These are phyloP conservation scores for Synanthedon vespiformis DNA, from an alignment of 2,888 invertebrate genomes.

Conservation along the genomic window DNA sequence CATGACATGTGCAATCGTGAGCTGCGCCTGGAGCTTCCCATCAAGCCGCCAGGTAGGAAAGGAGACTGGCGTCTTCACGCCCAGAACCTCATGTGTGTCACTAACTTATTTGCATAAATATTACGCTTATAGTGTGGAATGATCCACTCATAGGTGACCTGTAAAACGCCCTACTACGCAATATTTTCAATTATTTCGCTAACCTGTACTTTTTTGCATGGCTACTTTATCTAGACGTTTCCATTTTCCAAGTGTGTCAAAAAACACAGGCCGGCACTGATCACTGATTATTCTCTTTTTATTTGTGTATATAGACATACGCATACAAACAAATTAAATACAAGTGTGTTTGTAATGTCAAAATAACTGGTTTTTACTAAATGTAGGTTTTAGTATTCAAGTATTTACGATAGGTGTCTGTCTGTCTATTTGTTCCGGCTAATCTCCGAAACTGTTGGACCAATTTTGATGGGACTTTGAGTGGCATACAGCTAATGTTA, in stretches of 20 bases:
- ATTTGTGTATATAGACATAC: not conserved
- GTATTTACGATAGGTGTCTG: no score
- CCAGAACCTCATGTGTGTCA: slow-evolving; percentile 33
- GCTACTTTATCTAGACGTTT: slow-evolving; percentile 17
- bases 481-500: no score
- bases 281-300: slow-evolving; percentile 38
- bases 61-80: slow-evolving; percentile 15
- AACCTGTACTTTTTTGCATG: slow-evolving; percentile 33
- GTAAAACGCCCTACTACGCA: slow-evolving; percentile 1
- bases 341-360: no score
- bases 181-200: no score
- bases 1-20: slow-evolving; percentile 80
- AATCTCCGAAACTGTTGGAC: no score
- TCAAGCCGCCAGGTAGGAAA: slow-evolving; percentile 76
- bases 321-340: not conserved
- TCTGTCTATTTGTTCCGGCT: no score
- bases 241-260: no score
- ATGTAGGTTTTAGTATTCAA: no score
- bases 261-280: slow-evolving; percentile 56
- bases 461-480: no score
- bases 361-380: no score
- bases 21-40: slow-evolving; percentile 76
- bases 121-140: slow-evolving; percentile 6
- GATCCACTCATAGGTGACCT: slow-evolving; percentile 9
- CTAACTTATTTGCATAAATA: slow-evolving; percentile 31